phyloP scores from a whole-genome alignment of 2,888 invertebrate species.

The Troides aeacus region DNA sequence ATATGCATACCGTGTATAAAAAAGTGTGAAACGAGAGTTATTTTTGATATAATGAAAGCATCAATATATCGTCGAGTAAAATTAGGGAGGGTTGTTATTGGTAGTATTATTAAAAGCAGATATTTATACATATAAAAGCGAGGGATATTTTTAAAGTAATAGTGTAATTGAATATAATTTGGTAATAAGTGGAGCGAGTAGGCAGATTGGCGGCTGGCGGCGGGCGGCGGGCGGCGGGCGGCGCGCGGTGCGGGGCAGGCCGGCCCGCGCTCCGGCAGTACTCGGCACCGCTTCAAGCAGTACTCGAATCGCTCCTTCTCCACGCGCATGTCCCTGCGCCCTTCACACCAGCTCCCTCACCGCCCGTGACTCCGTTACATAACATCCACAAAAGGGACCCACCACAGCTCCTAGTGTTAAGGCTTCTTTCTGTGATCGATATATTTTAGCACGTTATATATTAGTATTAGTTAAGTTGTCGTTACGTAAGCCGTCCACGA shows the following conservation, averaged over 20 bases:
- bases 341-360: conserved; percentile 56
- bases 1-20: no score
- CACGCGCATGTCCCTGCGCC: conserved; percentile 70
- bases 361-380: conserved; percentile 73
- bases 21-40: no score
- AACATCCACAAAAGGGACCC: conserved; percentile 57
- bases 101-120: no score
- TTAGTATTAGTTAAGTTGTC: conserved; percentile 70
- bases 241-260: conserved; percentile 33
- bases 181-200: not conserved
- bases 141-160: no score
- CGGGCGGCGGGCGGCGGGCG: conserved; percentile 35
- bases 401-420: conserved; percentile 67
- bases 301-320: conserved; percentile 70
- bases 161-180: not conserved
- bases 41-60: no score
- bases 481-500: conserved; percentile 79
- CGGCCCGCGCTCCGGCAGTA: conserved; percentile 30
- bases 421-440: conserved; percentile 77
- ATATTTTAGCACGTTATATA: conserved; percentile 75
- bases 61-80: no score
- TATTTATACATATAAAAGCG: no score
- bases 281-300: conserved; percentile 52
- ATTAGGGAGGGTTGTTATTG: no score
- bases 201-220: not conserved